Conservation (phyloP, 2,888 invertebrate species). For the Pristionchus fissidentatus region DNA sequence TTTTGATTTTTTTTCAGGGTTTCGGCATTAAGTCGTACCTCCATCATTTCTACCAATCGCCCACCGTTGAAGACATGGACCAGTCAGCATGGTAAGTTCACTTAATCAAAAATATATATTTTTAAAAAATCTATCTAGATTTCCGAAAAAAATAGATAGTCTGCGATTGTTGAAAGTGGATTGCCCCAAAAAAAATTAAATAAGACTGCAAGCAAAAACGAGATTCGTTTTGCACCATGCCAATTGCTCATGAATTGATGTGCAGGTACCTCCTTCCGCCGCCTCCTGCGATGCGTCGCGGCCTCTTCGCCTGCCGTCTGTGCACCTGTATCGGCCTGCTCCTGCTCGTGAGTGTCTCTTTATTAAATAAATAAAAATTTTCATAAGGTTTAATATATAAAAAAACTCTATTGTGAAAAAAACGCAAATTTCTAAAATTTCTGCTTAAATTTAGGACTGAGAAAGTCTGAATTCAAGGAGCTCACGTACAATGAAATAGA, state of each 20-base stretch:
- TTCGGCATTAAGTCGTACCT: constrained; percentile 74
- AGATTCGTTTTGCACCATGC: too few species aligned
- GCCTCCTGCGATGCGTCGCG: constrained; percentile 68
- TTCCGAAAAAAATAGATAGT: too few species aligned
- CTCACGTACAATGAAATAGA: too few species aligned
- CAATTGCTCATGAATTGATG: too few species aligned
- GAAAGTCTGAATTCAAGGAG: not conserved
- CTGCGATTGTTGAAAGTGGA: too few species aligned
- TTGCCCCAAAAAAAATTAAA: too few species aligned
- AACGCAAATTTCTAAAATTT: not conserved
- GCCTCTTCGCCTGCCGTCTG: constrained; percentile 70
- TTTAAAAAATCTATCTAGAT: not conserved
- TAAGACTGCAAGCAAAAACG: too few species aligned
- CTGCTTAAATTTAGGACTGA: not conserved
- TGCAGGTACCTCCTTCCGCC: constrained; percentile 73
- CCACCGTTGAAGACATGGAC: constrained; percentile 70
- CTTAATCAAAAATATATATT: not conserved
- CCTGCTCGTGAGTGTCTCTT: constrained; percentile 60
- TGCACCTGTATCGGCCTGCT: constrained; percentile 71
- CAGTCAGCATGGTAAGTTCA: constrained; percentile 61
- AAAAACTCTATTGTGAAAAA: not conserved
- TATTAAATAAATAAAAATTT: not conserved
- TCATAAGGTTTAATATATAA: not conserved
- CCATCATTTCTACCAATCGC: constrained; percentile 73
- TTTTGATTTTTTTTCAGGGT: constrained; percentile 44